Base-by-base conservation (phyloP, 2,888 invertebrate species). In the Drosophila monieri region DNA sequence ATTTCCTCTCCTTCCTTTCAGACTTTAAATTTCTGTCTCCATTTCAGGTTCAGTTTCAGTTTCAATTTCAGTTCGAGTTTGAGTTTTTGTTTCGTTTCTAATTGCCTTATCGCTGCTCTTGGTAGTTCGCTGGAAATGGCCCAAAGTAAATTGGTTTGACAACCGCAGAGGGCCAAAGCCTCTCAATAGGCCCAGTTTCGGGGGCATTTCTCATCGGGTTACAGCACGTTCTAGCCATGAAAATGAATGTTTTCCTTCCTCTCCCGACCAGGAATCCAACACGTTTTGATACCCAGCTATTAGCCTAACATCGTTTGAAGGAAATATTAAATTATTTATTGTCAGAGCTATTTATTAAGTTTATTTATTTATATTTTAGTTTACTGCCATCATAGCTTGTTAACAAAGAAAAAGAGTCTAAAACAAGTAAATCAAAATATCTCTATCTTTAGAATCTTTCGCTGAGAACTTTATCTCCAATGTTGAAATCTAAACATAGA, bases 221-320 rank as follows among this genome's bases (percentile, higher is more conserved):
- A 43, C 54, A 66, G 81, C 78, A 78, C 78, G 78, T 78, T 76
- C 43, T 18, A n/a, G 48, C 37, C 61, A 74, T 78, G 81, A 58
- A 74, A 78, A 80, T 84, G 66, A 51, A 80, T 84, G 66, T 51
- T 70, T 66, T 27, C 27, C 27, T 9, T 9, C 9, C 9, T 27
- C 6, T 35, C 6, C 27, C 21, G 39, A 47, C 71, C 14, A 47
- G 18, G 60, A 72, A 69, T 43, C 64, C 72, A 51, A 41, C 67
- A 69, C 69, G 73, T 72, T 69, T 51, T 46, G 15, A 66, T 64
- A 67, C 62, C 67, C 67, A 46, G 27, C 44, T 14, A 35, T 12
- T 3, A 35, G 43, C 43, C 43, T 43, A 35, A 35, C 35, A n/a
- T 14, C n/a, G 6, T 1, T 35, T 35, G 35, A 12, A 5, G 35